Evolutionary conservation across 1,140 invertebrate species (phyloP).

Genomic region (Ceratosolen fusciceps): DNA sequence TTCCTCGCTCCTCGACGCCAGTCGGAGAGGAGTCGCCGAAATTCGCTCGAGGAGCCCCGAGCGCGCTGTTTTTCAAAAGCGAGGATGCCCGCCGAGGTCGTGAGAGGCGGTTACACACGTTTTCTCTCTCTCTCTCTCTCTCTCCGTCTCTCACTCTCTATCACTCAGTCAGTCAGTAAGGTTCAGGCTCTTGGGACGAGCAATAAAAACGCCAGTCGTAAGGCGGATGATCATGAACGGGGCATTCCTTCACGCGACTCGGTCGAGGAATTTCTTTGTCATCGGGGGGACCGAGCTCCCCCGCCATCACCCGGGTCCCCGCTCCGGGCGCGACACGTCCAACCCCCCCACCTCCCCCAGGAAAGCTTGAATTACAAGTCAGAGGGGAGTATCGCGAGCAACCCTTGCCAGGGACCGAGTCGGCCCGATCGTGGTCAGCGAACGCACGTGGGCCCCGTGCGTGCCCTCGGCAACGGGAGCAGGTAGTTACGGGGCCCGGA

Average conservation of each 20-base stretch:
- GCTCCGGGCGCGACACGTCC: too few species aligned
- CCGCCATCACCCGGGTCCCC: too few species aligned
- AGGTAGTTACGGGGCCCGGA: neutral
- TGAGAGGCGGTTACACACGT: too few species aligned
- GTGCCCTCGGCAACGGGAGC: neutral
- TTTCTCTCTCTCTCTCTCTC: too few species aligned
- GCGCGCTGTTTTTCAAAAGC: too few species aligned
- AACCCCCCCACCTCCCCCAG: neutral
- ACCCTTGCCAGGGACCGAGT: neutral
- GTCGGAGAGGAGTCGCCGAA: too few species aligned
- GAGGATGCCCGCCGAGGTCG: too few species aligned
- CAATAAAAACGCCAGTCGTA: neutral
- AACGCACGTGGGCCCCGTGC: neutral
- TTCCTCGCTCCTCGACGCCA: too few species aligned
- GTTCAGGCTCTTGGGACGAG: neutral
- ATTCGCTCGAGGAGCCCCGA: too few species aligned
- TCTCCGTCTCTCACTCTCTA: too few species aligned
- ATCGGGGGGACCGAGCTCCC: neutral
- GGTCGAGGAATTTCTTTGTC: slow-evolving; percentile 18
- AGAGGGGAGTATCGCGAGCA: neutral
- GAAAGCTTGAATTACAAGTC: neutral
- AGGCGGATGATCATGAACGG: neutral
- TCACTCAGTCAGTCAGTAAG: too few species aligned
- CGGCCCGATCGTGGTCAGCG: neutral
- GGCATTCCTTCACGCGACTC: neutral